Percentiles rank a stretch among this genome's conserved stretches.
Conservation (phyloP, 2,113 vertebrate genomes). For the Helogale parvula region DNA sequence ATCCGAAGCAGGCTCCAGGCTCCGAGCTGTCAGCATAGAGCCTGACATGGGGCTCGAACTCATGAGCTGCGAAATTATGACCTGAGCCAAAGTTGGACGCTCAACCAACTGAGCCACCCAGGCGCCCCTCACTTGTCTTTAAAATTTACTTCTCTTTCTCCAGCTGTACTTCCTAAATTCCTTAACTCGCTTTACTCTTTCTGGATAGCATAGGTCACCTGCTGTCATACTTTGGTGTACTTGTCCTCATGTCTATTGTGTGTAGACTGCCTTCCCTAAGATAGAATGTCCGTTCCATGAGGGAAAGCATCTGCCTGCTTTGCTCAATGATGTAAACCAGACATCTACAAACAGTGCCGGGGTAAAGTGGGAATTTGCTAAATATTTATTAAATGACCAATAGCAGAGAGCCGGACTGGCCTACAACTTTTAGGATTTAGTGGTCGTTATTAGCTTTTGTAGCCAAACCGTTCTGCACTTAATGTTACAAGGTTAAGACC, state of each 20-base stretch:
- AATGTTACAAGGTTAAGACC: background rate
- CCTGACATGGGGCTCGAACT: accelerated
- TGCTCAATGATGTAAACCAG: background rate
- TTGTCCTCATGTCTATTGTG: background rate
- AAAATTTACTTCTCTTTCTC: background rate
- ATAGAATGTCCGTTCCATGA: background rate
- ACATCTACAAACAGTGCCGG: background rate
- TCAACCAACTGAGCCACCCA: too few species aligned
- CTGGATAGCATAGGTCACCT: background rate
- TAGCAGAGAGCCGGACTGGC: background rate
- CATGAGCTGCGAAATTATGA: too few species aligned
- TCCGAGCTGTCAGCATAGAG: too few species aligned
- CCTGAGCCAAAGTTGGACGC: too few species aligned
- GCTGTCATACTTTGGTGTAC: background rate
- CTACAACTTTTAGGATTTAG: background rate
- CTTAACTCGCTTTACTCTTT: background rate
- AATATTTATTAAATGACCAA: background rate
- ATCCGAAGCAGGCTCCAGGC: too few species aligned
- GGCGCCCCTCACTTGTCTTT: background rate
- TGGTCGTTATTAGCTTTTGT: background rate
- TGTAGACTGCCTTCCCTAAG: background rate
- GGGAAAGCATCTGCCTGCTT: background rate
- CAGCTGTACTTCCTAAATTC: background rate
- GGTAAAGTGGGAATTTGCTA: background rate
- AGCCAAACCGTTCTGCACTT: background rate